Evolutionary conservation across 2,113 vertebrate genomes (phyloP).

Genomic region (Siphamia tubifer): DNA sequence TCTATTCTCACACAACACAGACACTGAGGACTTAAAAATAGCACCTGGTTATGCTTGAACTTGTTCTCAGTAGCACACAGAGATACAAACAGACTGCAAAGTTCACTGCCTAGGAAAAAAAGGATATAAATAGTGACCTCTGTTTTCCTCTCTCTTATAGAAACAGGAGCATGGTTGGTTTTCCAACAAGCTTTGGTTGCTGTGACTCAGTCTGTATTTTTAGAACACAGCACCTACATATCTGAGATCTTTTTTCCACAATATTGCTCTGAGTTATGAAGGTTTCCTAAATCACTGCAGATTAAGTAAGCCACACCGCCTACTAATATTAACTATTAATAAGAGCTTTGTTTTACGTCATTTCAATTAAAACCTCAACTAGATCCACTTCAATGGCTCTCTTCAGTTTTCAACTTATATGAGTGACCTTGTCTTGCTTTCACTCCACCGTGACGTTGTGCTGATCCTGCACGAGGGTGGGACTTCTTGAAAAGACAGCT

Average conservation of each 20-base stretch:
- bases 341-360: too few species aligned
- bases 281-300: not conserved
- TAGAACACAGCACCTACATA: constrained; percentile 39
- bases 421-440: constrained; percentile 14
- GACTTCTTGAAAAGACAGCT: not conserved
- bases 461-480: constrained; percentile 5
- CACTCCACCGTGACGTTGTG: not conserved
- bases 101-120: constrained; percentile 53
- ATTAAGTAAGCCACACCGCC: not conserved
- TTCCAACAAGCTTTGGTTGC: not conserved
- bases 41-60: constrained; percentile 41
- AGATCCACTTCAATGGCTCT: not conserved
- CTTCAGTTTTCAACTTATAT: not conserved
- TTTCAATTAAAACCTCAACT: not conserved
- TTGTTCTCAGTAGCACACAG: constrained; percentile 22
- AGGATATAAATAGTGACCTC: constrained; percentile 54
- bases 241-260: constrained; percentile 15
- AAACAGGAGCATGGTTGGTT: constrained; percentile 10
- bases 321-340: too few species aligned
- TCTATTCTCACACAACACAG: constrained; percentile 38
- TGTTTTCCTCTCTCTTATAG: constrained; percentile 41
- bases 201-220: constrained; percentile 56
- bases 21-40: constrained; percentile 66
- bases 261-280: not conserved
- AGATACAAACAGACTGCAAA: constrained; percentile 30